phyloP scores from a whole-genome alignment of 1,140 invertebrate species.

The Tenebrio molitor region DNA sequence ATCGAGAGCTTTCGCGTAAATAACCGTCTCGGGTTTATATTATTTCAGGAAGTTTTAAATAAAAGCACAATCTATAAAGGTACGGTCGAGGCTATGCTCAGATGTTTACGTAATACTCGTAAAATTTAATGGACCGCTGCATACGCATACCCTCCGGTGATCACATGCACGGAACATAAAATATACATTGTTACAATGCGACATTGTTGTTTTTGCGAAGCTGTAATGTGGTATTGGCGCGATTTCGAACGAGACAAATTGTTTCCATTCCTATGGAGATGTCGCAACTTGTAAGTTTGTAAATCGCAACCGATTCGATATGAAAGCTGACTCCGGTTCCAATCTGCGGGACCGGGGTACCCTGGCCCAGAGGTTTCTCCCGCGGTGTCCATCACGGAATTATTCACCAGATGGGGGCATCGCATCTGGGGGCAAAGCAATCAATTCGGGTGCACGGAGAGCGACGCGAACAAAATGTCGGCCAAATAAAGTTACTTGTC shows the following conservation, averaged over 20 bases:
- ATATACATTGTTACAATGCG: slow-evolving; percentile 26
- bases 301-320: slow-evolving; percentile 17
- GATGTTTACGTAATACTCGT: slow-evolving; percentile 37
- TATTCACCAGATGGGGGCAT: no score
- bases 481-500: slow-evolving; percentile 53
- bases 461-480: slow-evolving; percentile 46
- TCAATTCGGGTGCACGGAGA: no score
- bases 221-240: neutral
- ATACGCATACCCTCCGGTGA: slow-evolving; percentile 30
- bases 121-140: slow-evolving; percentile 34
- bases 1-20: neutral
- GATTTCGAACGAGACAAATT: slow-evolving; percentile 10
- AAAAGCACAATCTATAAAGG: slow-evolving; percentile 28
- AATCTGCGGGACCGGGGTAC: no score
- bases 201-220: slow-evolving; percentile 17
- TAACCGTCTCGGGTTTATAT: neutral
- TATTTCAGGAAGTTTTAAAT: slow-evolving; percentile 33
- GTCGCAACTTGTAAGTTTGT: slow-evolving; percentile 17
- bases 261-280: slow-evolving; percentile 30
- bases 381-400: no score
- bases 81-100: slow-evolving; percentile 8
- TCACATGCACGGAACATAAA: slow-evolving; percentile 34
- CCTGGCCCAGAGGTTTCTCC: no score
- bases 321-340: slow-evolving; percentile 19
- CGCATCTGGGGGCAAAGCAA: no score